Conservation (phyloP, 1,140 invertebrate genomes). For the Brachionus calyciflorus region DNA sequence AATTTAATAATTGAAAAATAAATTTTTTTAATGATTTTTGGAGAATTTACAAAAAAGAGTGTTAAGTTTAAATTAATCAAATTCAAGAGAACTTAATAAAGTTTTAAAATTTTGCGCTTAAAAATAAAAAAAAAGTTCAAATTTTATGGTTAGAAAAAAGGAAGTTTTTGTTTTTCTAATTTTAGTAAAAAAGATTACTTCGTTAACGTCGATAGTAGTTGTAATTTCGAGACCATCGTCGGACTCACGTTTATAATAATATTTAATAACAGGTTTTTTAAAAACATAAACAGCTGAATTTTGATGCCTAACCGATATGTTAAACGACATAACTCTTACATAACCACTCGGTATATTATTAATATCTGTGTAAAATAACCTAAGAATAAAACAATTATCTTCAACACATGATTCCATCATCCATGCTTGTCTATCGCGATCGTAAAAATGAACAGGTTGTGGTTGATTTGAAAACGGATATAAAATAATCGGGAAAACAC, state of each 20-base stretch:
- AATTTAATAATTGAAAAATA: no score
- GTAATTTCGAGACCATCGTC: constrained; percentile 82
- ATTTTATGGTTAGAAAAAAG: not conserved
- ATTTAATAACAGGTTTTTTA: constrained; percentile 74
- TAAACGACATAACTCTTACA: constrained; percentile 74
- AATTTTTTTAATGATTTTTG: no score
- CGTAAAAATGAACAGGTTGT: constrained; percentile 70
- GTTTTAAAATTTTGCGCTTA: no score
- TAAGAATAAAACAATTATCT: constrained; percentile 71
- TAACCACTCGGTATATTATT: constrained; percentile 80
- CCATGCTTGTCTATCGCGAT: constrained; percentile 80
- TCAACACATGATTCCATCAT: constrained; percentile 75
- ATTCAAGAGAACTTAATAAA: no score
- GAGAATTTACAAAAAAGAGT: no score
- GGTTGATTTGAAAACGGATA: constrained; percentile 52
- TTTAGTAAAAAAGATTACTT: constrained; percentile 12
- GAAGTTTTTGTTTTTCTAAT: not conserved
- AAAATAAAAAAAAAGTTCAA: not conserved
- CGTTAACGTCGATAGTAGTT: constrained; percentile 53
- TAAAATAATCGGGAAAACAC: constrained; percentile 69
- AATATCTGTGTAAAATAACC: constrained; percentile 78
- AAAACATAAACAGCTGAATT: constrained; percentile 51
- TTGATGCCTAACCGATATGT: constrained; percentile 67
- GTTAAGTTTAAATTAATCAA: no score
- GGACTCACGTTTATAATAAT: constrained; percentile 76